Conservation (phyloP, 2,888 invertebrate genomes). For the Melanophora roralis region DNA sequence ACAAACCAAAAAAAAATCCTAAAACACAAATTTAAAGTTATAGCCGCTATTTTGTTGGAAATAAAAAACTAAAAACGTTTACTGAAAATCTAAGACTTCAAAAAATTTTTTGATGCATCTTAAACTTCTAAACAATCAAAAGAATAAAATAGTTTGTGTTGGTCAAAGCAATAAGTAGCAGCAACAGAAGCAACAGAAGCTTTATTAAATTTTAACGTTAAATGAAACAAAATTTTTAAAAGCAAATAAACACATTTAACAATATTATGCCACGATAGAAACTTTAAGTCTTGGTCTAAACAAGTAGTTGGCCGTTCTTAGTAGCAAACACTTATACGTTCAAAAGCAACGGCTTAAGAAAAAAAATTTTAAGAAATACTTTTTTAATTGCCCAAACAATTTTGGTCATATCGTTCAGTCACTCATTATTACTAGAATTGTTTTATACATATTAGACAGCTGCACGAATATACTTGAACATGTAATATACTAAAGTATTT, state of each 20-base stretch:
- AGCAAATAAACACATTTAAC: not conserved
- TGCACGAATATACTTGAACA: too few relatives aligned
- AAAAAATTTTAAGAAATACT: slow-evolving; percentile 3
- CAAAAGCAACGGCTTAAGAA: not conserved
- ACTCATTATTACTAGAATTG: too few relatives aligned
- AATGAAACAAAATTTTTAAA: not conserved
- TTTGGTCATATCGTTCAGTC: slow-evolving; percentile 19
- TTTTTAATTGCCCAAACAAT: slow-evolving; percentile 33
- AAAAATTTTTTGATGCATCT: slow-evolving; percentile 43
- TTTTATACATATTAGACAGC: too few relatives aligned
- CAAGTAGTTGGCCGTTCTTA: not conserved
- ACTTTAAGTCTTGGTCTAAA: not conserved
- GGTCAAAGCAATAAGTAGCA: not conserved
- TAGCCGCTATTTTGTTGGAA: slow-evolving; percentile 14
- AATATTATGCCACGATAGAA: not conserved
- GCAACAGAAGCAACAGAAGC: not conserved
- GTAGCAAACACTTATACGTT: not conserved
- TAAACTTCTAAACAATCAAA: slow-evolving; percentile 56
- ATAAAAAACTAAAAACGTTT: slow-evolving; percentile 17
- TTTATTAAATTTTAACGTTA: not conserved
- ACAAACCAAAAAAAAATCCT: slow-evolving; percentile 38
- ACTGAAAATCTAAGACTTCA: slow-evolving; percentile 7
- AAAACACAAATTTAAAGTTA: slow-evolving; percentile 41
- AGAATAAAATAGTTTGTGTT: slow-evolving; percentile 70
- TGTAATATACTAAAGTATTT: too few relatives aligned